phyloP scores from a whole-genome alignment of 2,113 vertebrate genomes.

The Carlito syrichta region DNA sequence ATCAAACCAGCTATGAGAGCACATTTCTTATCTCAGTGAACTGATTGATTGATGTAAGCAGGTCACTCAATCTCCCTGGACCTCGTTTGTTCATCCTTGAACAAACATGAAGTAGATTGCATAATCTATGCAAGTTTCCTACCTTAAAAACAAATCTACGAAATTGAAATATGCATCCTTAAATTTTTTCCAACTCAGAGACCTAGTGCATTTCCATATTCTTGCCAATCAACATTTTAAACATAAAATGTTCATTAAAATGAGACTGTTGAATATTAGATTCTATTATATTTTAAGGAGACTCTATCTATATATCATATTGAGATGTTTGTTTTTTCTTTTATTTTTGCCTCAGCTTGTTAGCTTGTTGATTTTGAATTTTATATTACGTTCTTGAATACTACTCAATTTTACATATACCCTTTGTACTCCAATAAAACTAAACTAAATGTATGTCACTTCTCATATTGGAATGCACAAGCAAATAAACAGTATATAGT shows the following conservation, averaged over 20 bases:
- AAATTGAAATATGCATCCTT: constrained; percentile 4
- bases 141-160: neutral
- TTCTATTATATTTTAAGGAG: constrained; percentile 10
- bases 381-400: constrained; percentile 41
- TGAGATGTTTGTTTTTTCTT: neutral
- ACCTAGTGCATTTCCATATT: neutral
- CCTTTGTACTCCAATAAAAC: constrained; percentile 49
- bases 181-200: constrained; percentile 31
- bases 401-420: constrained; percentile 18
- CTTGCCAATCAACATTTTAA: neutral
- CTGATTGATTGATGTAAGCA: neutral
- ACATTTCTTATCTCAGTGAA: neutral
- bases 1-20: neutral
- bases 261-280: constrained; percentile 27
- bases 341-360: neutral
- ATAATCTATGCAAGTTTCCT: neutral
- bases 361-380: constrained; percentile 56
- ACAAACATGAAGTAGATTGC: neutral
- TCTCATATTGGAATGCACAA: constrained; percentile 37
- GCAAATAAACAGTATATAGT: constrained; percentile 3
- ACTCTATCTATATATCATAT: neutral
- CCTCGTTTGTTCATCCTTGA: neutral
- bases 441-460: constrained; percentile 42
- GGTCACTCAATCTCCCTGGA: neutral
- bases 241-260: constrained; percentile 24